Conservation (phyloP, 1,140 invertebrate genomes). For the Drosophila lowei region DNA sequence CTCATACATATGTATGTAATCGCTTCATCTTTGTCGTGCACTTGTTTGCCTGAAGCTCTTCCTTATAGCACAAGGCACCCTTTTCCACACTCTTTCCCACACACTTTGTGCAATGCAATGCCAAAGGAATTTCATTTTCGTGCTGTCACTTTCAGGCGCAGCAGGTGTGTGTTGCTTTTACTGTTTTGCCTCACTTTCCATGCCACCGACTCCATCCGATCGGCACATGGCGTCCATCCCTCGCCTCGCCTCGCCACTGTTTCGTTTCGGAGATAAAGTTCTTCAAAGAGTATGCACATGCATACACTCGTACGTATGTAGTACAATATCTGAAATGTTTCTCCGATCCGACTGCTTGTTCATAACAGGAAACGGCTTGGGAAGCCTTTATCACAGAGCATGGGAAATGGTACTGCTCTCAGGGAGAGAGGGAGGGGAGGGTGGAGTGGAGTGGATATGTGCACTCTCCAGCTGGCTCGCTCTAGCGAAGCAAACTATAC, state of each 20-base stretch:
- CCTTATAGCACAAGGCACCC: neutral
- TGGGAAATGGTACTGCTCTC: no score
- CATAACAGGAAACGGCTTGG: no score
- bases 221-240: conserved; percentile 29
- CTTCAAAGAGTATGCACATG: neutral
- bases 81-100: neutral
- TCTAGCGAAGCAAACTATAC: no score
- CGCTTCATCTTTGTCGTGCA: neutral
- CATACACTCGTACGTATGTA: no score
- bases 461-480: no score
- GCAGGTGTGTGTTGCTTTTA: conserved; percentile 62
- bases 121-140: conserved; percentile 47
- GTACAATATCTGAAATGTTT: no score
- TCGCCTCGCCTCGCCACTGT: neutral
- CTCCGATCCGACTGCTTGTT: no score
- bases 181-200: conserved; percentile 53
- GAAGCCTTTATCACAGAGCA: no score
- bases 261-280: conserved; percentile 16
- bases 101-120: conserved; percentile 3
- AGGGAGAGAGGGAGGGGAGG: no score
- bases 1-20: neutral
- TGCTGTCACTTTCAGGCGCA: conserved; percentile 56
- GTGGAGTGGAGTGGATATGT: no score
- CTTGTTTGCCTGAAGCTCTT: conserved; percentile 4
- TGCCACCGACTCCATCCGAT: conserved; percentile 48